A percentile compares a stretch with the other conserved stretches of the same genome.
These are phyloP conservation scores for Lagria hirta DNA, from an alignment of 2,888 invertebrate genomes.

Conservation along the genomic window DNA sequence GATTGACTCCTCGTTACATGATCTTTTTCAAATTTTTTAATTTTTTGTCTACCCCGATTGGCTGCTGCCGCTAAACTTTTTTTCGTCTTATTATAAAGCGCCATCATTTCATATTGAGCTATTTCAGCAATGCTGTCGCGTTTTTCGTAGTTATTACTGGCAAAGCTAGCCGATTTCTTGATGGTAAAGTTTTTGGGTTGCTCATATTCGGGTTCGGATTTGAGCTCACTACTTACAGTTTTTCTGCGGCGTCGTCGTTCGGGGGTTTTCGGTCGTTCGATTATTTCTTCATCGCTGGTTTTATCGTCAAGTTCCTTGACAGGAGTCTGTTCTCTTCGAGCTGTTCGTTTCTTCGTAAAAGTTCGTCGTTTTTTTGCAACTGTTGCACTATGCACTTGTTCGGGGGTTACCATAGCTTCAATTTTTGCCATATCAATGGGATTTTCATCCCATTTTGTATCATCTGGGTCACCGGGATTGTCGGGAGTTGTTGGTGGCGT, in stretches of 20 bases:
- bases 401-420: constrained; percentile 50
- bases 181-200: constrained; percentile 3
- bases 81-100: constrained; percentile 48
- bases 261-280: constrained; percentile 45
- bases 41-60: constrained; percentile 38
- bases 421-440: constrained; percentile 38
- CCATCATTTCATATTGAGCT: constrained; percentile 43
- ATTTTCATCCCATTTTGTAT: constrained; percentile 20
- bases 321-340: constrained; percentile 64
- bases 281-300: constrained; percentile 49
- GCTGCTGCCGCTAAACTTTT: constrained; percentile 41
- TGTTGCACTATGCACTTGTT: constrained; percentile 58
- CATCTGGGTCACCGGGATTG: constrained; percentile 25
- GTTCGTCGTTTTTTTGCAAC: constrained; percentile 63
- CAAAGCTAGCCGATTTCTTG: constrained; percentile 10
- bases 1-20: constrained; percentile 60
- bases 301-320: constrained; percentile 52
- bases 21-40: constrained; percentile 42
- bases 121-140: constrained; percentile 39
- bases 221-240: constrained; percentile 21
- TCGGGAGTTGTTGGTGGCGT: constrained; percentile 42
- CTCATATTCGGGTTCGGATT: constrained; percentile 10
- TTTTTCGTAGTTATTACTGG: constrained; percentile 28
- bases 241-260: constrained; percentile 40
- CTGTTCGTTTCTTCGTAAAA: constrained; percentile 60